phyloP scores from a whole-genome alignment of 2,888 invertebrate species.

The Litoditis marina region DNA sequence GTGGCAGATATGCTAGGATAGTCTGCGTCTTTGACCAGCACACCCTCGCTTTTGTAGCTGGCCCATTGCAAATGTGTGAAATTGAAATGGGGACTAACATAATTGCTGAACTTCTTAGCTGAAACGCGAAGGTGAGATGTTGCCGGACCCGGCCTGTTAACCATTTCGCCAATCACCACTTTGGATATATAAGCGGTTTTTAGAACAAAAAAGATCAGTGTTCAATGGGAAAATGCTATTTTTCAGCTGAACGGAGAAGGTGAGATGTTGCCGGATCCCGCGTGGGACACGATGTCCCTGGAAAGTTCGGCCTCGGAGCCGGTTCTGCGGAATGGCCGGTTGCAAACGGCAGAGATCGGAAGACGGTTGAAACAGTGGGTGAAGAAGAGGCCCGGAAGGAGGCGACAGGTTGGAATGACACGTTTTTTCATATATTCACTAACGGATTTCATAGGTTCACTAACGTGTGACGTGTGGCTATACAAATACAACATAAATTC shows the following conservation, averaged over 20 bases:
- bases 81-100: too few relatives aligned
- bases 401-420: slow-evolving; percentile 20
- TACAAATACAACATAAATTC: too few relatives aligned
- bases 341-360: slow-evolving; percentile 82
- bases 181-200: too few relatives aligned
- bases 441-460: too few relatives aligned
- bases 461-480: too few relatives aligned
- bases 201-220: too few relatives aligned
- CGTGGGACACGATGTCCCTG: slow-evolving; percentile 70
- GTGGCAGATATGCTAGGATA: too few relatives aligned
- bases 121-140: neutral
- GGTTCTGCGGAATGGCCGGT: slow-evolving; percentile 5
- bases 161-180: neutral
- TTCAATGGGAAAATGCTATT: neutral
- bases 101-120: neutral
- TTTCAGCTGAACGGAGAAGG: neutral
- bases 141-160: slow-evolving; percentile 16
- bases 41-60: too few relatives aligned
- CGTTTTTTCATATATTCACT: too few relatives aligned
- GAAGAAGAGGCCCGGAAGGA: slow-evolving; percentile 68
- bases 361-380: slow-evolving; percentile 78
- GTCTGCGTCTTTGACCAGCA: too few relatives aligned
- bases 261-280: slow-evolving; percentile 7
- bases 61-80: too few relatives aligned
- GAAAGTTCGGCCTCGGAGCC: slow-evolving; percentile 68